Base-by-base conservation (phyloP, 2,113 vertebrate species). In the Pitta sordida region DNA sequence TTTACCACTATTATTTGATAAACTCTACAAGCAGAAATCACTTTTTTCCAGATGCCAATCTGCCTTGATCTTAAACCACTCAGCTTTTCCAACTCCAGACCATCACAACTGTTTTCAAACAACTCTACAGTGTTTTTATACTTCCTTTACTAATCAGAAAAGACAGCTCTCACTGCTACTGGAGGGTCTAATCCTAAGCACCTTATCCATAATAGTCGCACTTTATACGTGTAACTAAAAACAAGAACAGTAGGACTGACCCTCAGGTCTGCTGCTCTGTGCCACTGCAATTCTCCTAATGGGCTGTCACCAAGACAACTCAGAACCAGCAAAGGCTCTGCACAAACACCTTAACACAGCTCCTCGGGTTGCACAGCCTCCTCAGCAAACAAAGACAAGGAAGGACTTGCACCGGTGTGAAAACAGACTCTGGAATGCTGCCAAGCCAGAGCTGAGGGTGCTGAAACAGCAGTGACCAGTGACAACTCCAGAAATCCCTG, bases 301-400 rank as follows among this genome's bases (percentile, higher is more conserved):
- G 83, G 79, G 76, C 88, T 36, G 73, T 83, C 94, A 94, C 95
- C 92, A 78, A 59, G 86, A 86, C 79, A 96, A 67, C 84, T 68
- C 81, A 18, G 68, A 76, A 71, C 59, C 56, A 29, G 51, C 60
- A 65, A 14, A 75, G 64, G 27, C 62, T 53, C 59, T 6, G 53
- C 2, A 37, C 64, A 49, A 58, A 68, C 69, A 73, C 60, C 79
- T 37, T 8, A 41, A 22, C 15, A 7, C 49, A 39, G n/a, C 60
- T 80, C 51, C 84, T 75, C 5, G 26, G 58, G 29, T 22, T 49
- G 69, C 76, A 68, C 56, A 34, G 68, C 2, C 32, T 70, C 6
- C 55, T 74, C 22, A 23, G 89, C 17, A 46, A 23, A 56, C 79
- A 77, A 8, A 30, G 86, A 48, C 26, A 46, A 23, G 55, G 41